Base-by-base conservation (phyloP, 2,888 invertebrate genomes). In the Dexiosoma caninum region DNA sequence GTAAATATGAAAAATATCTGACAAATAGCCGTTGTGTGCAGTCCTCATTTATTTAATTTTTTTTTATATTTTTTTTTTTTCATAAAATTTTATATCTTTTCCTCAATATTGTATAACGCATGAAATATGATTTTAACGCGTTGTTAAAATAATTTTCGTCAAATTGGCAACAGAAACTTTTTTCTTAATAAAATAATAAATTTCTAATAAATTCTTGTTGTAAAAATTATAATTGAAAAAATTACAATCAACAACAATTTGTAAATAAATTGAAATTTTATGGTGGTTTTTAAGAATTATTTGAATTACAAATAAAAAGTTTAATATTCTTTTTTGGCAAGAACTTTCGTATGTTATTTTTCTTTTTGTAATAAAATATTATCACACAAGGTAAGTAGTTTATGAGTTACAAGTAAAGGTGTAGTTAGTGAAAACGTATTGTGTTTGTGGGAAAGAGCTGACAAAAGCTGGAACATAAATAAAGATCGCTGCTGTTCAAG, bases 1-100 rank as follows among this genome's bases (percentile, higher is more conserved):
- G 62, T 62, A 81, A 69, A 40, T 72, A 40, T 57, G 37, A 55
- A 49, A 66, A 70, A 77, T 77, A 57, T 40, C 49, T 44, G 55
- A 49, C 67, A 69, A 69, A 60, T 62, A 70, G 55, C 69, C 14
- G 60, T 77, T 67, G 23, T 40, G 16, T 69, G 46, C 70, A 5
- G 30, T 62, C 37, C 51, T 35, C 21, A 69, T 53, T 69, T 53
- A 44, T 66, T n/a, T 35, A 14, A 27, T 8, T 57, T 30, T 35
- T 37, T n/a, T 14, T 21, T 40, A 27, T 8, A 66, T 30, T 35
- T 37, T n/a, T 14, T 21, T 40, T 60, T 21, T 49, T 6, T n/a
- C n/a, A n/a, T 30, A 27, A 44, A 57, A 35, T 19, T 75, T 27
- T 66, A n/a, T 40, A 27, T 46, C 23, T 10, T 40, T 66, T 42